Percentiles rank a stretch among this genome's conserved stretches.
Evolutionary conservation across 2,888 invertebrate species (phyloP).

Genomic region (Orchesellides sinensis): DNA sequence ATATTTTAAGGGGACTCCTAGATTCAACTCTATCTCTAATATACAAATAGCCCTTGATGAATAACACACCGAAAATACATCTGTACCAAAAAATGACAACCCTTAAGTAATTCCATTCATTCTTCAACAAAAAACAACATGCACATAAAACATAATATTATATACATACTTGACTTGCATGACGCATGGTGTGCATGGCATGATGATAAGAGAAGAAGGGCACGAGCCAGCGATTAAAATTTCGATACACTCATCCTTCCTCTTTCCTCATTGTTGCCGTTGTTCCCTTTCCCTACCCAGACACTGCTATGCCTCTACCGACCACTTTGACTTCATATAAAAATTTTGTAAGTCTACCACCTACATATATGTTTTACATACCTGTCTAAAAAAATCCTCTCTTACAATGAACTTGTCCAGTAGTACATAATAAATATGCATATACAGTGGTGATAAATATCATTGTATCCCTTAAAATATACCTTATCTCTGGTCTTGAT

Average conservation of each 20-base stretch:
- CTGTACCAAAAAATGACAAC: conserved; percentile 40
- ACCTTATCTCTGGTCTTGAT: neutral
- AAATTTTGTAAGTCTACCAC: no score
- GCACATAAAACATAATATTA: neutral
- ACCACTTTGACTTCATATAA: no score
- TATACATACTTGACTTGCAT: neutral
- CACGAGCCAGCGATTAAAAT: conserved; percentile 68
- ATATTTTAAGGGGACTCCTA: no score
- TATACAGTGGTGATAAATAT: no score
- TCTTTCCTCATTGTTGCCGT: conserved; percentile 45
- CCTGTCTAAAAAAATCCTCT: neutral
- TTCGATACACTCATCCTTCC: conserved; percentile 62
- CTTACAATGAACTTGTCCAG: conserved; percentile 11
- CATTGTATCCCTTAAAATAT: neutral
- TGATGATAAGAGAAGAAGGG: conserved; percentile 5
- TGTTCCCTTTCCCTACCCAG: neutral
- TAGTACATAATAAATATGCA: no score
- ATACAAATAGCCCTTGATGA: no score
- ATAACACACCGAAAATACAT: conserved; percentile 53
- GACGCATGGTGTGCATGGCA: conserved; percentile 54
- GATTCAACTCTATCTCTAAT: no score
- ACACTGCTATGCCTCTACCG: no score
- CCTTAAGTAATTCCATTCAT: conserved; percentile 36
- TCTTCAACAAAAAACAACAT: neutral
- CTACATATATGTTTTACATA: conserved; percentile 6